Percentiles rank a stretch among this genome's conserved stretches.
phyloP scores from a whole-genome alignment of 2,113 vertebrate species.

The Alectura lathami region DNA sequence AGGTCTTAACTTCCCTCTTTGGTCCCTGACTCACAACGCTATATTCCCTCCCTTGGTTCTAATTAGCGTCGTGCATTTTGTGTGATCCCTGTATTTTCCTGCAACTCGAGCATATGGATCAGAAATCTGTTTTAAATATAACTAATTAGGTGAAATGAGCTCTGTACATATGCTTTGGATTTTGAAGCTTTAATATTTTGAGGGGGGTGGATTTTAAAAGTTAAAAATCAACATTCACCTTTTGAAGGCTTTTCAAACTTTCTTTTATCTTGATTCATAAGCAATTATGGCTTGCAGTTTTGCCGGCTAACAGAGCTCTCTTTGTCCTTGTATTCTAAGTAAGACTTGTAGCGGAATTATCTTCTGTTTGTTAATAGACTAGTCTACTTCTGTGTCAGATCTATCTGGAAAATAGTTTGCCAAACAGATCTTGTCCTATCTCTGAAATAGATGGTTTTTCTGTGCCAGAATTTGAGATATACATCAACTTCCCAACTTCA shows the following conservation, averaged over 20 bases:
- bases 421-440: background rate
- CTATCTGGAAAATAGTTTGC: background rate
- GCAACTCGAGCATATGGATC: background rate
- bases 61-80: background rate
- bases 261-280: background rate
- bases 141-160: slow-evolving; percentile 2
- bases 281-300: background rate
- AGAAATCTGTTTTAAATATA: slow-evolving; percentile 35
- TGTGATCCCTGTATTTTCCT: background rate
- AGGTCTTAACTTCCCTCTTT: background rate
- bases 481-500: too few species aligned
- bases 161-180: slow-evolving; percentile 3
- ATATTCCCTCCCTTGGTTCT: background rate
- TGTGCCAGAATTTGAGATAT: background rate
- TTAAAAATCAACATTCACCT: slow-evolving; percentile 16
- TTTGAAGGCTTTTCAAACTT: background rate
- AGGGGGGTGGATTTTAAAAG: background rate
- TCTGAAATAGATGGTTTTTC: background rate
- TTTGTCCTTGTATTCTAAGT: background rate
- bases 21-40: background rate
- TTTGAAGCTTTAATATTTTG: slow-evolving; percentile 22
- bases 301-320: background rate
- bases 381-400: background rate
- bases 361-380: background rate
- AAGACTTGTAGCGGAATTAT: background rate